phyloP scores from a whole-genome alignment of 2,113 vertebrate species.

The Sander lucioperca region DNA sequence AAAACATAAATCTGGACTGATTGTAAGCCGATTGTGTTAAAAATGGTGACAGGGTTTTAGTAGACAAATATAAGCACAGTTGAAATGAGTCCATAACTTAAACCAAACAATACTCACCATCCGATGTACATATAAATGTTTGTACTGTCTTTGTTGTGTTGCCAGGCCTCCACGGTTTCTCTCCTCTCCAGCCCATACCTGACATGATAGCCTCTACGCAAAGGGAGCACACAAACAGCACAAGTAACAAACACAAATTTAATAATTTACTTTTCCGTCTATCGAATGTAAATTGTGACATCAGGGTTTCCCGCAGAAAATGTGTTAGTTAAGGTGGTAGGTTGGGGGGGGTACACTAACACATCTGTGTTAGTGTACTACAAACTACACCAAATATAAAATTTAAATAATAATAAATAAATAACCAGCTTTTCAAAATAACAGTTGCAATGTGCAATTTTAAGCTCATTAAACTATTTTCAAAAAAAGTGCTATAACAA shows the following conservation, averaged over 20 bases:
- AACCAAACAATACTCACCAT: background rate
- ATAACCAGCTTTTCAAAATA: too few relatives aligned
- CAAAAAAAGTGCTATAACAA: too few relatives aligned
- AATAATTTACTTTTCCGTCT: background rate
- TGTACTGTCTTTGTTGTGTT: background rate
- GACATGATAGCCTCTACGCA: conserved; percentile 77
- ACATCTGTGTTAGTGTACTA: too few relatives aligned
- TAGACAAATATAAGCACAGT: background rate
- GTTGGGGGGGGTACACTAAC: too few relatives aligned
- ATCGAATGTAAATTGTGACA: fast-evolving
- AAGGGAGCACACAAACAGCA: conserved; percentile 78
- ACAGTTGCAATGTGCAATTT: too few relatives aligned
- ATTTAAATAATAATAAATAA: too few relatives aligned
- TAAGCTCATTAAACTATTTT: too few relatives aligned
- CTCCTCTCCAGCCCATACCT: conserved; percentile 78
- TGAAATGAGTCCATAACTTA: background rate
- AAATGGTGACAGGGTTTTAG: too few relatives aligned
- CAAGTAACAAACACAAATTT: conserved; percentile 65
- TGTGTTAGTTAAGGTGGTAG: too few relatives aligned
- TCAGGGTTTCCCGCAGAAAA: too few relatives aligned
- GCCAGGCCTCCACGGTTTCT: conserved; percentile 84
- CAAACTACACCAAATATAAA: too few relatives aligned
- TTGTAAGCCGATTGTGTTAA: too few relatives aligned
- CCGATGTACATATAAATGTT: background rate
- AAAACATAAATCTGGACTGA: background rate